Evolutionary conservation across 2,797 vertebrate genomes (phyloP).

Genomic region (Muscicapa striata): DNA sequence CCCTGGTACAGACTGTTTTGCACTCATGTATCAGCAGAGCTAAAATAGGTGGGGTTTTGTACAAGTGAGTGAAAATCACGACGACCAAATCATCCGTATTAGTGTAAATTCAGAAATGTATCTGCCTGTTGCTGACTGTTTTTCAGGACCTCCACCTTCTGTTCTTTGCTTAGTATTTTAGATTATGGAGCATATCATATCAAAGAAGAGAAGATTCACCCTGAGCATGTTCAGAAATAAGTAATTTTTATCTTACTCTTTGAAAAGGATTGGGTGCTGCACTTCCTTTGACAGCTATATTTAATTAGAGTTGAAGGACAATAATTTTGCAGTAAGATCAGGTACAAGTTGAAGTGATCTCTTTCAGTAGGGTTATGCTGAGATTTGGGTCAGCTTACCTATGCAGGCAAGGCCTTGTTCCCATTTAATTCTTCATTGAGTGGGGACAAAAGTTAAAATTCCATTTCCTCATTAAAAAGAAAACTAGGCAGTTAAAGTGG

Average conservation of each 20-base stretch:
- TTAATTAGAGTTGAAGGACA: neutral
- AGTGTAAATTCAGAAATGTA: neutral
- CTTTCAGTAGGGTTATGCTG: neutral
- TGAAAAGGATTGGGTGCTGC: neutral
- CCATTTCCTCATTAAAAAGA: slow-evolving; percentile 50
- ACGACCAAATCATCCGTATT: neutral
- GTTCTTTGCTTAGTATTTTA: neutral
- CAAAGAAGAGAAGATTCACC: neutral
- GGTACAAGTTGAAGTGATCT: neutral
- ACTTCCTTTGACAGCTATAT: neutral
- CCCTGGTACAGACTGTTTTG: neutral
- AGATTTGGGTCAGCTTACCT: neutral
- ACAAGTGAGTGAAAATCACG: neutral
- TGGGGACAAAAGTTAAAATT: slow-evolving; percentile 27
- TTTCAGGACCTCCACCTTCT: neutral
- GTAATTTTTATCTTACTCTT: neutral
- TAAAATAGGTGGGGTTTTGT: neutral
- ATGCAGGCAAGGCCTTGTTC: neutral
- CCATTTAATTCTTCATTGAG: neutral
- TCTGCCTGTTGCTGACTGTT: neutral
- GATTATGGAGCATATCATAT: neutral
- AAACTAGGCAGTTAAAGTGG: slow-evolving; percentile 59
- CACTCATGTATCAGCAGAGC: neutral
- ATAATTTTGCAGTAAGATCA: neutral
- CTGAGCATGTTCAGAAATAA: neutral